Evolutionary conservation across 2,113 vertebrate genomes (phyloP), one percentile per base, ranked within the genome.

Genomic region (Coregonus clupeaformis): DNA sequence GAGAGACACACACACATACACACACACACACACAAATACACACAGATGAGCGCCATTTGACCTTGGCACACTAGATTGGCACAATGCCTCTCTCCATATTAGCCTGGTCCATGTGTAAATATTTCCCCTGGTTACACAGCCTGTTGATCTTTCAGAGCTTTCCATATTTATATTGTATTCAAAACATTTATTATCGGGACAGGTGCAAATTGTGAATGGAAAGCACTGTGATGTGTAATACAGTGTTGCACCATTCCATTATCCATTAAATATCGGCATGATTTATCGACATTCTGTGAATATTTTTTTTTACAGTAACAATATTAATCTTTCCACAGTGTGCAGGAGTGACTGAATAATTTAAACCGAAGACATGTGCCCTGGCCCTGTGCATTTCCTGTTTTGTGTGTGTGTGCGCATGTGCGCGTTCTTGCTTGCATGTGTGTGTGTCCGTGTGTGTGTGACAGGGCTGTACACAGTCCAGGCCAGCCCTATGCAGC

Each of bases 51-150:
- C n/a, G 3, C 57, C 13, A 74, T 22, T 47, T 76, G 74, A 70
- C 64, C 55, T 57, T 22, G 81, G 22, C 72, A 57, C 57, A 25
- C 20, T 14, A 22, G 12, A 55, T 60, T 85, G 82, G 80, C 82
- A 81, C 63, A 0, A 4, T 80, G 80, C 82, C 86, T 60, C 78
- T 45, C 14, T 60, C 64, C 79, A 78, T 84, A 81, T 81, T 84
- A 83, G 67, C 18, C 57, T 60, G 71, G 47, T 71, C 32, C 63
- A 60, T 32, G 62, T 79, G 74, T 84, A 87, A 87, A 87, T 79
- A 87, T 85, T 87, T 85, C 78, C 86, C 55, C n/a, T 87, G 70
- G 81, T 84, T 82, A 85, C 81, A 60, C 47, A n/a, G 67, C 74
- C 45, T 77, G 84, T 81, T 84, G 77, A 73, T 77, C 72, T 22